Evolutionary conservation across 2,113 vertebrate species (phyloP), one percentile per base, ranked within the genome.

Genomic region (Pheucticus melanocephalus): DNA sequence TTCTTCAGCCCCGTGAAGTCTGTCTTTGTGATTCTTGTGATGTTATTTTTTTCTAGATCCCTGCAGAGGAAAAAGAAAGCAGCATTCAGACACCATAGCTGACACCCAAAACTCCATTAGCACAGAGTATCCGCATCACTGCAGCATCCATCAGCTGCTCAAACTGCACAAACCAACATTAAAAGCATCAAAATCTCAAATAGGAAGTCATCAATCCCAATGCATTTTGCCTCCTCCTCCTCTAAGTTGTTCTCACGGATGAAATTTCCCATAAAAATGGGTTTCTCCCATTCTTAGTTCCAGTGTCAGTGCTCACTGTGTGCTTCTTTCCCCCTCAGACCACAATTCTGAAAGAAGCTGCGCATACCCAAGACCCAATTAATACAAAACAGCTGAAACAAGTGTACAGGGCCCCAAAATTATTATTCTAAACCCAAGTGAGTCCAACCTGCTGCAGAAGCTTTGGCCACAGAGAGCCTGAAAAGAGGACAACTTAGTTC

Each of bases 21-120:
- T 15, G 97, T 99, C 97, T 99, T 99, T 6, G 99, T 99, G 97
- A 99, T 99, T 92, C 99, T 98, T 78, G 99, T 99, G 97, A 99
- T 99, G 91, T 99, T 99, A 91, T 99, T 99, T 98, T 98, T 98
- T 97, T 99, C 99, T 96, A 99, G 97, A 96, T 99, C 99, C 97
- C 99, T 99, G 95, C 59, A 95, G 27, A 54, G 8, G 16, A 97
- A 96, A 39, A 64, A 79, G 82, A 82, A 94, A 61, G 12, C 47
- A 79, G 28, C 10, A 69, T 66, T 95, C 45, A 96, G 82, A 65
- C 31, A 68, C 18, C 6, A 3, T 7, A 95, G 37, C 15, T n/a
- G 30, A 90, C 23, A 60, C 17, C 14, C 39, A 70, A 35, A 72
- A 51, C 16, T 24, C 15, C 1, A 5, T 60, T 7, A 70, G 24